Conservation (phyloP, 2,888 invertebrate genomes). For the Galerucella calmariensis region DNA sequence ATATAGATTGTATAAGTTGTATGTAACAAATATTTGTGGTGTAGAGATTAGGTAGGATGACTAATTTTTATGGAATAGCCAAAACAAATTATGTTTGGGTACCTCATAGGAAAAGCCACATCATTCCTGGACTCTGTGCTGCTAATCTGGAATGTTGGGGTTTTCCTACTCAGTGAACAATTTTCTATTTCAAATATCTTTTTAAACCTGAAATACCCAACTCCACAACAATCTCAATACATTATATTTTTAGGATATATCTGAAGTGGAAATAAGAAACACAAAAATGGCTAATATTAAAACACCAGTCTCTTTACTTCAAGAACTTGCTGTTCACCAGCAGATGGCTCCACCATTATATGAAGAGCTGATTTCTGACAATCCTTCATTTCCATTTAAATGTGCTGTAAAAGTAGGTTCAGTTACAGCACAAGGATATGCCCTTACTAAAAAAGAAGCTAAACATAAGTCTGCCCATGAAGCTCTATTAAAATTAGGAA, state of each 20-base stretch:
- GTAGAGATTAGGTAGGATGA: too few species aligned
- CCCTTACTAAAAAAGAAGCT: conserved; percentile 45
- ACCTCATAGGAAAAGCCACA: too few species aligned
- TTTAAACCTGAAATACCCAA: too few species aligned
- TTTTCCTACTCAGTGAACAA: too few species aligned
- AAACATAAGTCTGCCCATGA: conserved; percentile 46
- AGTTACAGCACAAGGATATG: conserved; percentile 37
- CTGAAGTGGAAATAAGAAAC: background rate
- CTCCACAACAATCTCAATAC: too few species aligned
- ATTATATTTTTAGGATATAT: background rate
- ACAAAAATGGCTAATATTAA: conserved; percentile 23
- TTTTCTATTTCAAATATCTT: too few species aligned
- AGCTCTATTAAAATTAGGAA: conserved; percentile 31
- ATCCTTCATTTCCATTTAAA: conserved; percentile 31
- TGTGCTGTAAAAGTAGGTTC: conserved; percentile 34
- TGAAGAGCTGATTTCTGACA: conserved; percentile 25
- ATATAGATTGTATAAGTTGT: too few species aligned
- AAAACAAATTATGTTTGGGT: too few species aligned
- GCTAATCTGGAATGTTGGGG: too few species aligned
- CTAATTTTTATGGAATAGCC: too few species aligned
- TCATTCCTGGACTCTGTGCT: too few species aligned
- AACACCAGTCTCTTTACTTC: conserved; percentile 47
- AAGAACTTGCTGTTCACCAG: conserved; percentile 41
- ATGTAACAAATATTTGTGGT: too few species aligned
- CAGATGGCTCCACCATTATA: conserved; percentile 36